A percentile compares a stretch with the other conserved stretches of the same genome.
phyloP scores from a whole-genome alignment of 64 coral and sea anemone genomes.

The Montipora cactus region DNA sequence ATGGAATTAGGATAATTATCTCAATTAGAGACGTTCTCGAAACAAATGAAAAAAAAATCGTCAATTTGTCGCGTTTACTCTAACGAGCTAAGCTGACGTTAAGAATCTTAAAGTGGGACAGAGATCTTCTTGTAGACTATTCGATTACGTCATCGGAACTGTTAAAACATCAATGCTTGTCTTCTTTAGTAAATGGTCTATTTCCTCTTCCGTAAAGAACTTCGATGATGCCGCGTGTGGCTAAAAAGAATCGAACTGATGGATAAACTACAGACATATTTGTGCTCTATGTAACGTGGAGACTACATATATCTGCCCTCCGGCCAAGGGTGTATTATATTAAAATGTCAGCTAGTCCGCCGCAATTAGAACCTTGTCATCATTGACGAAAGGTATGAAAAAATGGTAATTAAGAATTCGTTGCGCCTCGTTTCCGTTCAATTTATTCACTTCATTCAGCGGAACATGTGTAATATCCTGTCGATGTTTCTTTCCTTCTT shows the following conservation, averaged over 20 bases:
- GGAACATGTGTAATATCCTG: neutral
- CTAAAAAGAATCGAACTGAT: neutral
- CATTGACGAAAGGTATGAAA: neutral
- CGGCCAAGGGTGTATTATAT: neutral
- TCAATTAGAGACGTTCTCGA: neutral
- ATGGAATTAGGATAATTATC: neutral
- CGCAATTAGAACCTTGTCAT: neutral
- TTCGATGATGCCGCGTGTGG: neutral
- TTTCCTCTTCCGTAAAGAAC: neutral
- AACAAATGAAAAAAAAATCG: neutral
- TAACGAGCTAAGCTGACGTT: neutral
- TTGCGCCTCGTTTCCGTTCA: neutral
- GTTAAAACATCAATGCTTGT: neutral
- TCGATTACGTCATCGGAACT: neutral
- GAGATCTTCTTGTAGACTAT: neutral
- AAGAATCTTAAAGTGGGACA: neutral
- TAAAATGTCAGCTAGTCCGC: neutral
- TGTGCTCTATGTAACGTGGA: neutral
- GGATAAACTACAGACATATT: neutral
- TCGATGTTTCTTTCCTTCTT: neutral
- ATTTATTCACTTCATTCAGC: neutral
- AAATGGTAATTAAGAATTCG: neutral
- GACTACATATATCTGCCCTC: neutral
- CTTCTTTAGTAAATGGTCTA: neutral
- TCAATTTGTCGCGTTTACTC: neutral